Conservation (phyloP, 2,797 vertebrate genomes). For the Phrynocephalus guinanensis region DNA sequence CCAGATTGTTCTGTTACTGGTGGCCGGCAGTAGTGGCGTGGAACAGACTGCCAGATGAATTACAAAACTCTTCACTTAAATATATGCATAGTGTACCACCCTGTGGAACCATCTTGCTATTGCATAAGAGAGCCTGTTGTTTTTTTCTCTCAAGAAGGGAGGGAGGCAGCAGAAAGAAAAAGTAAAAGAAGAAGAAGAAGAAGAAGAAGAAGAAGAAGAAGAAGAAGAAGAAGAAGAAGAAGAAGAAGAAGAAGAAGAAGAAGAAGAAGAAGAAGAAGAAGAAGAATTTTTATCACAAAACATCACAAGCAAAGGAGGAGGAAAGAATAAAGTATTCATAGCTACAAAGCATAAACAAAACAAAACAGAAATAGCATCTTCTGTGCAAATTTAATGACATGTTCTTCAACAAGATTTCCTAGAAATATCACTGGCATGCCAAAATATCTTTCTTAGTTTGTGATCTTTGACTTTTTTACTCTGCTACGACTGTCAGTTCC, state of each 20-base stretch:
- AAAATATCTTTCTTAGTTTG: slow-evolving; percentile 8
- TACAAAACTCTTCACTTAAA: slow-evolving; percentile 81
- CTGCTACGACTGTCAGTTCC: not conserved
- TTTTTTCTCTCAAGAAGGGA: not conserved
- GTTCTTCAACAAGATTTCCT: not conserved
- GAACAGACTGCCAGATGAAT: slow-evolving; percentile 79
- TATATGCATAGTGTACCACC: slow-evolving; percentile 90
- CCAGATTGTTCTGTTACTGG: slow-evolving; percentile 80
- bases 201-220: too few species aligned
- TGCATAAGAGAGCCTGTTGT: slow-evolving; percentile 76
- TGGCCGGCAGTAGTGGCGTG: slow-evolving; percentile 78
- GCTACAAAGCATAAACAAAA: slow-evolving; percentile 38
- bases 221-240: too few species aligned
- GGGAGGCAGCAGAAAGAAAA: not conserved
- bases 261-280: too few species aligned
- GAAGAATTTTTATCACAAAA: slow-evolving; percentile 26
- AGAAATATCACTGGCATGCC: slow-evolving; percentile 3
- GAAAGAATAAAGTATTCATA: slow-evolving; percentile 34
- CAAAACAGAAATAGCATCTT: not conserved
- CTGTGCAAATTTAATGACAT: slow-evolving; percentile 45
- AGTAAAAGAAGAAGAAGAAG: too few species aligned
- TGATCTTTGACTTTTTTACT: not conserved
- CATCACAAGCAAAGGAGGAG: slow-evolving; percentile 43
- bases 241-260: too few species aligned
- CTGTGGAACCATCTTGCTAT: slow-evolving; percentile 89